Evolutionary conservation across 1,140 invertebrate genomes (phyloP).

Genomic region (Ericerus pela): DNA sequence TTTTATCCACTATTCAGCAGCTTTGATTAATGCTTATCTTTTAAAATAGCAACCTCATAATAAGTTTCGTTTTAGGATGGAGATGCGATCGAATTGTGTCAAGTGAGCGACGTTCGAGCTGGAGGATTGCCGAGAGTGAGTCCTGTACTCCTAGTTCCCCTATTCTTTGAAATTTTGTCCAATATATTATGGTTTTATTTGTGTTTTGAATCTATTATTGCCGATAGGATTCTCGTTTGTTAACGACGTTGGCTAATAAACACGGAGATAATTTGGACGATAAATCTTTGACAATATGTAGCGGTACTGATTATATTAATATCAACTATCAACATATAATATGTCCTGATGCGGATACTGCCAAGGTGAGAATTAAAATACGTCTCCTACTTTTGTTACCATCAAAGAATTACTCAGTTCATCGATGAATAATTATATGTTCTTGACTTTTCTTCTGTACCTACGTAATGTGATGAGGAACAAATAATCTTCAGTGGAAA

Average conservation of each 20-base stretch:
- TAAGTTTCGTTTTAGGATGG: slow-evolving; percentile 60
- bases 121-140: slow-evolving; percentile 73
- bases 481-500: no score
- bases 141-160: no score
- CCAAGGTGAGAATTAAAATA: slow-evolving; percentile 78
- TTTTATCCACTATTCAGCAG: no score
- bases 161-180: neutral
- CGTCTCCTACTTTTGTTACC: no score
- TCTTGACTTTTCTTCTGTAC: no score
- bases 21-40: neutral
- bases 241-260: slow-evolving; percentile 59
- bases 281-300: slow-evolving; percentile 93
- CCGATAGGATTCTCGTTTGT: slow-evolving; percentile 65
- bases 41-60: neutral
- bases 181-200: no score
- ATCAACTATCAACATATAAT: slow-evolving; percentile 96
- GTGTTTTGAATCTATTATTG: neutral
- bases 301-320: slow-evolving; percentile 97
- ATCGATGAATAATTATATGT: no score
- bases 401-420: no score
- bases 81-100: slow-evolving; percentile 88
- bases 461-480: no score
- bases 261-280: slow-evolving; percentile 77
- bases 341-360: slow-evolving; percentile 75
- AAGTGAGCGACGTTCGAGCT: slow-evolving; percentile 89